Percentiles rank a stretch among this genome's conserved stretches.
phyloP scores from a whole-genome alignment of 2,797 vertebrate genomes.

The Phalanger gymnotis region DNA sequence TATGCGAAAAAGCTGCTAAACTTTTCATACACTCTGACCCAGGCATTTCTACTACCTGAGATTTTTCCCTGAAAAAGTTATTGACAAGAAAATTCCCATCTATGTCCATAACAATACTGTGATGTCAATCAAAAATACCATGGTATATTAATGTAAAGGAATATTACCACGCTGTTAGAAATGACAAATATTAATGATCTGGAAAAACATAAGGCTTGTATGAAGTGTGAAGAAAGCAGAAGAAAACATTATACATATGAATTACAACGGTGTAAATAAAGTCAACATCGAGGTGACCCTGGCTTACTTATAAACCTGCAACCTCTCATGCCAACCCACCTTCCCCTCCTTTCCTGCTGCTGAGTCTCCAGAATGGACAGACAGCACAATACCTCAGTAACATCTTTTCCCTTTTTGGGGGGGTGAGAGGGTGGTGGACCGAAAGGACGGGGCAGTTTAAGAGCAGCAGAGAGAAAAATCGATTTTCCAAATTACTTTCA shows the following conservation, averaged over 20 bases:
- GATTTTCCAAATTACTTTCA: background rate
- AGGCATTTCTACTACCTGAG: too few species aligned
- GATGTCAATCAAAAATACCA: background rate
- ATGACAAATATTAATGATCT: background rate
- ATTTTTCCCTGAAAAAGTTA: background rate
- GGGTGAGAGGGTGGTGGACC: rapidly evolving
- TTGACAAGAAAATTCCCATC: background rate
- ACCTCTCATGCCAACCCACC: background rate
- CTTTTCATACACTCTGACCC: background rate
- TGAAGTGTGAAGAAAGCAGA: background rate
- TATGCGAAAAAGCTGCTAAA: background rate
- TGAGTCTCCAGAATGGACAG: background rate
- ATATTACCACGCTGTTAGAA: background rate
- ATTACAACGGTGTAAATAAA: background rate
- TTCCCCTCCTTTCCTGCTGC: background rate
- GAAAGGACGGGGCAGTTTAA: background rate
- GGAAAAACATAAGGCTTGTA: background rate
- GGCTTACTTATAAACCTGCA: background rate
- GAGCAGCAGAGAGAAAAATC: background rate
- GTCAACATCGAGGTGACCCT: background rate
- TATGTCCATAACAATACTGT: background rate
- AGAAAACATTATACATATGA: background rate
- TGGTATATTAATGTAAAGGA: background rate
- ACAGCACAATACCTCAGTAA: background rate
- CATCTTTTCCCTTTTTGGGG: background rate